Conservation (phyloP, 2,113 vertebrate species). For the Lutjanus erythropterus region DNA sequence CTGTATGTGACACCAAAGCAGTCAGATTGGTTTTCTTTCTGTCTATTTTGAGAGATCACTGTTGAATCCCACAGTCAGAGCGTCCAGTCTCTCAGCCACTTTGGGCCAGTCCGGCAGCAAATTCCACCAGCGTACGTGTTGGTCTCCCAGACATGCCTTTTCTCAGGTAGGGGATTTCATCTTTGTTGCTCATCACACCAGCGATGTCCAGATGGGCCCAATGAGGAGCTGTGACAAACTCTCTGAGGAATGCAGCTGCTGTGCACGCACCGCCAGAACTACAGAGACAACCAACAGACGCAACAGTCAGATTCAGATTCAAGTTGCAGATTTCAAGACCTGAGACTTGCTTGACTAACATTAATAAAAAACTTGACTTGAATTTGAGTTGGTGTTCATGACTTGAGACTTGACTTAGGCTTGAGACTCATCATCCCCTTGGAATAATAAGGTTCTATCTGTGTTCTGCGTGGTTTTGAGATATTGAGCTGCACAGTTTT, state of each 20-base stretch:
- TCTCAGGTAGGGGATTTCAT: conserved; percentile 93
- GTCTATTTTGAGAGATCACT: neutral
- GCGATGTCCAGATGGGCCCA: conserved; percentile 99
- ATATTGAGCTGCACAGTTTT: too few relatives aligned
- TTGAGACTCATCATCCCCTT: too few relatives aligned
- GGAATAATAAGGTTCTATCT: too few relatives aligned
- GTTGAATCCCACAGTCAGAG: neutral
- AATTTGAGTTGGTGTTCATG: too few relatives aligned
- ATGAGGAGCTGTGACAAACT: conserved; percentile 92
- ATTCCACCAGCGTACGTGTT: conserved; percentile 93
- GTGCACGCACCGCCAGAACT: conserved; percentile 97
- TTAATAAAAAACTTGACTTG: too few relatives aligned
- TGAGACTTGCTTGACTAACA: too few relatives aligned
- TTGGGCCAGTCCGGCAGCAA: conserved; percentile 85
- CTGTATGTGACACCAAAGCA: neutral
- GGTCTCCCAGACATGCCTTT: conserved; percentile 98
- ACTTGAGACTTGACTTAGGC: too few relatives aligned
- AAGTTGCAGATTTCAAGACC: too few relatives aligned
- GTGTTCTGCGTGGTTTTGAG: too few relatives aligned
- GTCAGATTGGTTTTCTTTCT: neutral
- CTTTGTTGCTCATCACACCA: conserved; percentile 97
- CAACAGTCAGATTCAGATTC: neutral
- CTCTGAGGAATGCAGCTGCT: conserved; percentile 94
- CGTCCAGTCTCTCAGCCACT: conserved; percentile 61
- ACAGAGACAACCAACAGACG: conserved; percentile 19